Evolutionary conservation across 2,113 vertebrate genomes (phyloP).

Genomic region (Pedionomus torquatus): DNA sequence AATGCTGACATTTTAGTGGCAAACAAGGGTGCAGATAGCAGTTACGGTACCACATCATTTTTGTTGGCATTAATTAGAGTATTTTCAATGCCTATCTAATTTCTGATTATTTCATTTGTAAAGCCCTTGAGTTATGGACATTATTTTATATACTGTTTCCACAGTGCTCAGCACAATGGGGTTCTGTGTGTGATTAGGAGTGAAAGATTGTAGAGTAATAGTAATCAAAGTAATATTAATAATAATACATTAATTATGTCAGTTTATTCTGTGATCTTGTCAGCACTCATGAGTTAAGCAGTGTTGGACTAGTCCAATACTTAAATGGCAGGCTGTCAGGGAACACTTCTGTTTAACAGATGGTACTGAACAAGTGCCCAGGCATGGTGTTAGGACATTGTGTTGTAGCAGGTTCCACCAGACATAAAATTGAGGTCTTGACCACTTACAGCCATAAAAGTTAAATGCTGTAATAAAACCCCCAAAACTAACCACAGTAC

Average conservation of each 20-base stretch:
- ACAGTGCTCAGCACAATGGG: neutral
- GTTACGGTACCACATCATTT: neutral
- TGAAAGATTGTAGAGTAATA: neutral
- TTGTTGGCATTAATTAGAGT: neutral
- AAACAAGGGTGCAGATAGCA: conserved; percentile 1
- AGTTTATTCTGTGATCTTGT: conserved; percentile 1
- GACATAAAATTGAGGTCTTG: conserved; percentile 21
- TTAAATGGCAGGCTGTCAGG: conserved; percentile 35
- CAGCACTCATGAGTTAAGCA: neutral
- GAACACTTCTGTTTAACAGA: conserved; percentile 44
- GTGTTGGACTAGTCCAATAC: neutral
- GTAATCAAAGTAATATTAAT: neutral
- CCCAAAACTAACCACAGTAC: neutral
- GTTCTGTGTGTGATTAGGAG: neutral
- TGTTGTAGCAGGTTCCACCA: conserved; percentile 1
- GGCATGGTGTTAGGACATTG: neutral
- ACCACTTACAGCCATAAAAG: conserved; percentile 23
- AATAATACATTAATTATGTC: neutral
- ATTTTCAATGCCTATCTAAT: neutral
- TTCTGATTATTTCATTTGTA: neutral
- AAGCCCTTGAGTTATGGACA: neutral
- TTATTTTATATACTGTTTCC: neutral
- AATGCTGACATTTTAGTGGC: conserved; percentile 13
- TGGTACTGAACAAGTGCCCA: neutral
- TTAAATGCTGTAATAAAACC: neutral